Base-by-base conservation (phyloP, 2,113 vertebrate species). In the Saguinus midas region DNA sequence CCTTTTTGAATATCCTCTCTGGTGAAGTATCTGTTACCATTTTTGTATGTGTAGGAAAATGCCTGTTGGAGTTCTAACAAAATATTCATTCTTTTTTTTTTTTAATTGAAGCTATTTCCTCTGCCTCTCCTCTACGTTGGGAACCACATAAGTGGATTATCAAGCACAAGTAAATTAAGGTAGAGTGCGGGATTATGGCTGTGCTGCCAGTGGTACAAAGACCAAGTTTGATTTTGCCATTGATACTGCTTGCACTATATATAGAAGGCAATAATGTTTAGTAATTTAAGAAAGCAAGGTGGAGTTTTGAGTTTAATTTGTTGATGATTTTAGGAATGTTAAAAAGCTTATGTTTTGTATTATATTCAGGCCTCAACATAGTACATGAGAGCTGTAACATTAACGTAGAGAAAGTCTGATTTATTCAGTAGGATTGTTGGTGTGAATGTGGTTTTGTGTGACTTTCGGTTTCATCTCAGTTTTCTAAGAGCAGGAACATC, bases 61-160 rank as follows among this genome's bases (percentile, higher is more conserved):
- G 14, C 0, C 73, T 73, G 58, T 81, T 90, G 48, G n/a, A 83
- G 6, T 90, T 82, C 76, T 97, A 98, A 97, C 45, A 23, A 94
- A 79, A 55, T 68, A 18, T 55, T 95, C 32, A 16, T 68, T 68
- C 16, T 48, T 93, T 93, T 91, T n/a, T 84, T 90, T 91, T 81
- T 86, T 82, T 32, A 88, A 88, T 98, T 94, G 35, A 98, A 99
- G 99, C 97, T 99, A 78, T 99, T 99, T 98, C 99, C 99, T 93
- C 97, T 99, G 96, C 99, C 98, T 96, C 98, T 99, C 89, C 98
- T 99, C 95, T 99, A 99, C 73, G 93, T 99, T 97, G 99, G 99
- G 96, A 99, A 99, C 96, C 98, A 99, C 78, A 97, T 99, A 97
- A 99, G 98, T 97, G 99, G 99, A 98, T 98, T 99, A 97, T 98